phyloP scores from a whole-genome alignment of 2,888 invertebrate species.

The Acrocyrtus sp. region DNA sequence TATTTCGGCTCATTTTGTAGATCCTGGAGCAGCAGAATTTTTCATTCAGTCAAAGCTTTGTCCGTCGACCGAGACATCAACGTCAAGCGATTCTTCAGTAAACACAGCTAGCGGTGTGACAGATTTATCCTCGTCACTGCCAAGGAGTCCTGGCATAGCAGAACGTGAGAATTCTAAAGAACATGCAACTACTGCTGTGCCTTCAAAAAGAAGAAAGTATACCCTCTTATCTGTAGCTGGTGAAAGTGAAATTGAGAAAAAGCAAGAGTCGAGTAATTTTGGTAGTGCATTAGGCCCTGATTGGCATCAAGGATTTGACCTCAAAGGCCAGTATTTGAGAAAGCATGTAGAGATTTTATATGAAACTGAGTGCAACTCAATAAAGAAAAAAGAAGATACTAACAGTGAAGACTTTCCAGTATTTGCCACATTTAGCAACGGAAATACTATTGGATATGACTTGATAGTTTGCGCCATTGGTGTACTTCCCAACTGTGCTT shows the following conservation, averaged over 20 bases:
- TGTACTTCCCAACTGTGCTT: slow-evolving; percentile 74
- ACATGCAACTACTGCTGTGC: too few species aligned
- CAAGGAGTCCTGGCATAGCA: not conserved
- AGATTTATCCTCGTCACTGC: not conserved
- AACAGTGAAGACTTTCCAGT: slow-evolving; percentile 72
- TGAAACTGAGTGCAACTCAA: slow-evolving; percentile 65
- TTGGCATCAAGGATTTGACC: slow-evolving; percentile 82
- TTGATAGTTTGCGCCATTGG: slow-evolving; percentile 96
- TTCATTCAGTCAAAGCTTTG: slow-evolving; percentile 71
- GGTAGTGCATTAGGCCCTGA: slow-evolving; percentile 97
- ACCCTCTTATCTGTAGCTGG: slow-evolving; percentile 64
- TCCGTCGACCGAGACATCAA: too few species aligned
- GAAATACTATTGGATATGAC: slow-evolving; percentile 80
- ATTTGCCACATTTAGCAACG: slow-evolving; percentile 79
- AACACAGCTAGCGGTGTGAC: not conserved
- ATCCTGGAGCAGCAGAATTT: slow-evolving; percentile 95
- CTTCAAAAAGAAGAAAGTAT: slow-evolving; percentile 65
- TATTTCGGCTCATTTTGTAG: slow-evolving; percentile 93
- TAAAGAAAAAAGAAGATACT: slow-evolving; percentile 1
- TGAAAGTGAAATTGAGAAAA: not conserved
- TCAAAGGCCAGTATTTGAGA: slow-evolving; percentile 69
- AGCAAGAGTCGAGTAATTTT: not conserved
- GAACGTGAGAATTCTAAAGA: not conserved
- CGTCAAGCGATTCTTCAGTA: not conserved
- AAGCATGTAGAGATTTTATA: slow-evolving; percentile 69